Evolutionary conservation across 2,113 vertebrate species (phyloP), one percentile per base, ranked within the genome.

Genomic region (Dasyprocta punctata): DNA sequence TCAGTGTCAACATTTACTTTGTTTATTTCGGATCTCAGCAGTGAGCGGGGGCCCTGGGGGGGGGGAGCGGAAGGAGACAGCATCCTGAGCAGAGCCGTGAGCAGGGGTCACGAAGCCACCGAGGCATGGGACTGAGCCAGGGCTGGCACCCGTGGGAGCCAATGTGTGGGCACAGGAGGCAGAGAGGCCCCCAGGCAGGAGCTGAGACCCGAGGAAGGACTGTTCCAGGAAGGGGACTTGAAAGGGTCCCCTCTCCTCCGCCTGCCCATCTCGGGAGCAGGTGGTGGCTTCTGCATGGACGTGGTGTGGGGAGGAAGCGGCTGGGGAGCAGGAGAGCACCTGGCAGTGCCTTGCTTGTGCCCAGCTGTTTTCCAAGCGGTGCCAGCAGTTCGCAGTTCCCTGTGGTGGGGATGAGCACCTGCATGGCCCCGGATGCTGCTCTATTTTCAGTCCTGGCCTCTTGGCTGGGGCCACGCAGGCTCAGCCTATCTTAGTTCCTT

Each of bases 321-420:
- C 52, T 28, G 13, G 56, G 47, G 60, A 61, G 49, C 54, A 49
- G 7, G 56, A 41, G 58, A 14, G 3, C 61, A 8, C 38, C 49
- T 7, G 30, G 77, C 30, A 36, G 58, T 5, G 8, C 20, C 44
- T 4, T 0, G 0, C 13, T 10, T 3, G 7, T 3, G 58, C 38
- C 38, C 58, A 20, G 54, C 82, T 20, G 16, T 3, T 9, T 3
- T 20, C 58, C 26, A 11, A 7, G 81, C 0, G 38, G 24, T 5
- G 26, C 60, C 12, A 1, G 24, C 38, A 3, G 0, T 49, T 75
- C 22, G 56, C 1, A 30, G 58, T 9, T 1, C 26, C 30, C 13
- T 9, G n/a, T n/a, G 12, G 22, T 1, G 44, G 36, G 17, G 33
- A 58, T 26, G 12, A 1, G n/a, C 12, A 16, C 22, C 28, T n/a